These are phyloP conservation scores for Atherinosoma microstoma DNA, from an alignment of 2,797 vertebrate species.

Conservation along the genomic window DNA sequence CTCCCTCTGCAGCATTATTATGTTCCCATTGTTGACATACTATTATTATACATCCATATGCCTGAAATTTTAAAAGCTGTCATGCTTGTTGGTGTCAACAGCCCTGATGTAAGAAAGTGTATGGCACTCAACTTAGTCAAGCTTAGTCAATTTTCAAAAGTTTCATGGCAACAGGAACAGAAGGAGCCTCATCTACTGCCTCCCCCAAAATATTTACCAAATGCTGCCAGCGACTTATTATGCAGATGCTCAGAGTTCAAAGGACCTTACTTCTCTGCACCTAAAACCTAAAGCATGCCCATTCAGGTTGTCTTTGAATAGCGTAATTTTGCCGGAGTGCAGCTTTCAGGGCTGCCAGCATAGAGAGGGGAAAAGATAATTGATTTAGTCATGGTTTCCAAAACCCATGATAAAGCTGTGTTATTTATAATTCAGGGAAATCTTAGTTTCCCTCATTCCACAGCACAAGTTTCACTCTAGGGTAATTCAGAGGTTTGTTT, in stretches of 20 bases:
- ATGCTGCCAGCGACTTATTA: slow-evolving; percentile 41
- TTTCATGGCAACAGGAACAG: slow-evolving; percentile 43
- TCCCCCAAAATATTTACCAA: slow-evolving; percentile 51
- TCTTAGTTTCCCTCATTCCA: neutral
- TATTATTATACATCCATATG: neutral
- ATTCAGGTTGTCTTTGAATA: slow-evolving; percentile 40
- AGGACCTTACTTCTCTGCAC: slow-evolving; percentile 40
- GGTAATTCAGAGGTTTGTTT: slow-evolving; percentile 8
- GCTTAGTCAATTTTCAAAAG: slow-evolving; percentile 43
- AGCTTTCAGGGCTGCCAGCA: slow-evolving; percentile 24
- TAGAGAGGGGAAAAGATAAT: slow-evolving; percentile 15
- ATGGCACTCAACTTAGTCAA: slow-evolving; percentile 25
- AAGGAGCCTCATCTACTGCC: slow-evolving; percentile 30
- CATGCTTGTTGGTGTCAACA: slow-evolving; percentile 29
- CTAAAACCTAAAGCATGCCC: slow-evolving; percentile 45
- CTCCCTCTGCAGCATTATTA: neutral
- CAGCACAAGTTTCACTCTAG: neutral
- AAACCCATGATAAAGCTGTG: too few relatives aligned
- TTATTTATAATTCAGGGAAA: slow-evolving; percentile 57
- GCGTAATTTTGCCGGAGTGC: slow-evolving; percentile 25
- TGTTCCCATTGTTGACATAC: neutral
- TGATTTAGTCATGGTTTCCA: slow-evolving; percentile 41
- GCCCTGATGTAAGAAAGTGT: slow-evolving; percentile 15
- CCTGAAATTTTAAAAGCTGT: slow-evolving; percentile 1
- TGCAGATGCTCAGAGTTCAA: slow-evolving; percentile 55